Evolutionary conservation across 1,140 invertebrate species (phyloP), one percentile per base, ranked within the genome.

Genomic region (Drosophila mojavensis): DNA sequence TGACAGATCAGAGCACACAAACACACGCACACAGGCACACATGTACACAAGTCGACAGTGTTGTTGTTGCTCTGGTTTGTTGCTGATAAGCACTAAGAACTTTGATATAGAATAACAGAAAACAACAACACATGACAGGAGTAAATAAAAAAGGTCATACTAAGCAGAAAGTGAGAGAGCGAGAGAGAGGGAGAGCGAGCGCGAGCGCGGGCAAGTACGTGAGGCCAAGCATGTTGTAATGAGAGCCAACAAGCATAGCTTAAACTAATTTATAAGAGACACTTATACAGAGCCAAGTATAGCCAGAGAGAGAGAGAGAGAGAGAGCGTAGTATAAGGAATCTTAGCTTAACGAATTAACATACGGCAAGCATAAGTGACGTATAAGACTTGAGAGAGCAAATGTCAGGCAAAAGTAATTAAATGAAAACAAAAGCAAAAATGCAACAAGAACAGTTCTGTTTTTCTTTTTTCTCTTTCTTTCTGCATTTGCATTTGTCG

Each of bases 1-100:
- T 56, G 56, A 53, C 50, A 51, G 56, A 36, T 43, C 43, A 62
- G 43, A 55, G 67, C 58, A 41, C 62, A 36, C 28, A 24, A 54
- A 3, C 33, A 73, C 30, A 59, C 17, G 36, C 24, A 43, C 26
- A 48, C 26, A 39, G 15, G 33, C 45, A 62, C n/a, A 73, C 41
- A 39, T 13, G 20, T 7, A 36, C 6, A 15, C 28, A 66, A 20
- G 17, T n/a, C 17, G 33, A 56, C 1, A 24, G 26, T 36, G 39
- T 45, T 55, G 36, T 39, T 43, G 45, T 60, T 56, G 48, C 47
- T 24, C 30, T 61, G 48, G 11, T 28, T 36, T 45, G 20, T n/a
- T 39, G 45, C 70, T 79, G 80, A 82, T 82, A 82, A 82, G 76
- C 81, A 50, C 47, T 58, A 75, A 83, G 76, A 82, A 83, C 80